A percentile compares a stretch with the other conserved stretches of the same genome.
These are phyloP conservation scores for Dasypogon diadema DNA, from an alignment of 2,888 invertebrate genomes.

Conservation along the genomic window DNA sequence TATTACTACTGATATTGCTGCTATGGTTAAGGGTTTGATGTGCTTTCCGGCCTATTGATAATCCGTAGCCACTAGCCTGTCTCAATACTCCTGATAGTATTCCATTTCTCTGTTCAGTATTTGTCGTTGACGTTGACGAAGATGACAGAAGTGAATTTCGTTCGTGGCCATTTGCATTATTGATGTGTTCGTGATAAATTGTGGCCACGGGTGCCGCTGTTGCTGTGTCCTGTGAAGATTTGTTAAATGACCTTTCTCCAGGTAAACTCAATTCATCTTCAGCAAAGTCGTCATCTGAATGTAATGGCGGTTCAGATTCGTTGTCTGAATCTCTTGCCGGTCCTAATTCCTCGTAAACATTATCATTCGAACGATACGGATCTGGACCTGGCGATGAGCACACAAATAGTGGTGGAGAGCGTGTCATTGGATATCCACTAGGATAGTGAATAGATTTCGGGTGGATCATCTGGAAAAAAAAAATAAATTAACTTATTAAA, in stretches of 20 bases:
- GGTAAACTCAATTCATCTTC: conserved; percentile 82
- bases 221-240: conserved; percentile 59
- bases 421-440: conserved; percentile 74
- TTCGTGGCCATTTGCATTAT: conserved; percentile 59
- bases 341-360: conserved; percentile 84
- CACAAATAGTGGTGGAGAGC: conserved; percentile 75
- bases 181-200: conserved; percentile 61
- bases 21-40: conserved; percentile 41
- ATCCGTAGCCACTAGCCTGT: conserved; percentile 59
- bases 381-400: conserved; percentile 78
- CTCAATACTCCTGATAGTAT: conserved; percentile 59
- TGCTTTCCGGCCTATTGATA: conserved; percentile 26
- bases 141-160: conserved; percentile 66
- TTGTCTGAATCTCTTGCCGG: conserved; percentile 74
- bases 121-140: conserved; percentile 64
- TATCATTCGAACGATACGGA: conserved; percentile 76
- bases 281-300: conserved; percentile 87
- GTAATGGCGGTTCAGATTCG: conserved; percentile 74
- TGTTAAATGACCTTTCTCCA: conserved; percentile 68
- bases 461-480: conserved; percentile 82
- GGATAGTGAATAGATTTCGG: conserved; percentile 75
- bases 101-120: conserved; percentile 56
- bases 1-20: conserved; percentile 42
- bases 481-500: no score
- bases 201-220: conserved; percentile 58